A percentile compares a stretch with the other conserved stretches of the same genome.
Conservation (phyloP, 2,113 vertebrate species). For the Ptyas mucosa region DNA sequence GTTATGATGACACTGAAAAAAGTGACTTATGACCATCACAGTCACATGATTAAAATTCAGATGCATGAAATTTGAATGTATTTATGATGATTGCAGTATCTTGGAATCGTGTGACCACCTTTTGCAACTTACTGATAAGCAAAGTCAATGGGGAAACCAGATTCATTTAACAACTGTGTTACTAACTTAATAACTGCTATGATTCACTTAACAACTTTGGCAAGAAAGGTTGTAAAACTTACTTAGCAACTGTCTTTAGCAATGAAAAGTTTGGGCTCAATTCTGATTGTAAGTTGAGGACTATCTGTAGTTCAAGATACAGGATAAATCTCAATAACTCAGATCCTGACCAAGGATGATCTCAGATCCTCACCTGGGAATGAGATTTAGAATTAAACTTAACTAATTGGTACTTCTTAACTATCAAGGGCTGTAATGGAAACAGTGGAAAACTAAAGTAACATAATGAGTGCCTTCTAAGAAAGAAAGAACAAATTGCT, state of each 20-base stretch:
- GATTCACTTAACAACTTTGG: neutral
- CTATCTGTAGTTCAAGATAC: neutral
- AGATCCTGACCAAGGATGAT: no score
- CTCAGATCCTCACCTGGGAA: no score
- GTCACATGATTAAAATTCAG: neutral
- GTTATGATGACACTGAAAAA: neutral
- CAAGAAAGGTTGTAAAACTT: neutral
- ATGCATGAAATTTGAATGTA: neutral
- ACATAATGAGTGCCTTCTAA: neutral
- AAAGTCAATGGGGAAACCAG: neutral
- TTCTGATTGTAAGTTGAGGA: neutral
- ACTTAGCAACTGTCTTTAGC: neutral
- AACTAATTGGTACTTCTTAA: fast-evolving
- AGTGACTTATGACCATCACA: neutral
- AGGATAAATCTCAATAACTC: neutral
- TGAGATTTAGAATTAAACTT: neutral
- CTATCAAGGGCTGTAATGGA: neutral
- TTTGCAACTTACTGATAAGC: neutral
- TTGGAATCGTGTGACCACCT: neutral
- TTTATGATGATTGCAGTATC: neutral
- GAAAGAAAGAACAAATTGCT: neutral
- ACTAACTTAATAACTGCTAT: neutral
- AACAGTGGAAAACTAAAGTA: neutral
- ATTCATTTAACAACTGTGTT: neutral
- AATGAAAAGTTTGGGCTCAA: neutral